These are phyloP conservation scores for Coreoperca whiteheadi DNA, from an alignment of 2,113 vertebrate species.

Conservation along the genomic window DNA sequence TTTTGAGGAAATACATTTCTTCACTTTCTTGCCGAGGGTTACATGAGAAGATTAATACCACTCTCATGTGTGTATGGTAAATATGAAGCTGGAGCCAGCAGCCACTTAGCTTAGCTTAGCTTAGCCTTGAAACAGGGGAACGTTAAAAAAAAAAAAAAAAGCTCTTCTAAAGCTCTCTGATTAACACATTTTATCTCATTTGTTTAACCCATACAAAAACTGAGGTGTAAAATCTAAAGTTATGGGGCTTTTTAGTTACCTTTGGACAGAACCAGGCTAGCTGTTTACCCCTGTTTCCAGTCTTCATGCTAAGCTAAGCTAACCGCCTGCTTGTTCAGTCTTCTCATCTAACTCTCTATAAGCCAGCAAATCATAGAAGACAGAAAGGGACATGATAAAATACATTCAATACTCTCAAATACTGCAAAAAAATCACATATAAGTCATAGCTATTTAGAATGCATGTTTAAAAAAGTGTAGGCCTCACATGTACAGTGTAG, in stretches of 20 bases:
- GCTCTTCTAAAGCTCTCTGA: too few species aligned
- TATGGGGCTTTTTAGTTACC: too few species aligned
- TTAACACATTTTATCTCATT: too few species aligned
- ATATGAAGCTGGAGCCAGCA: background rate
- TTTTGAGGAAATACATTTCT: background rate
- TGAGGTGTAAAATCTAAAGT: too few species aligned
- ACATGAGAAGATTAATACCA: background rate
- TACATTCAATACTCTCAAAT: background rate
- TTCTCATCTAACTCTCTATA: background rate
- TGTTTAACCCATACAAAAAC: too few species aligned
- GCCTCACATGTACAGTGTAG: background rate
- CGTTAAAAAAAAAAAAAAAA: too few species aligned
- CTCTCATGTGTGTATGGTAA: background rate
- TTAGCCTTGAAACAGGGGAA: background rate
- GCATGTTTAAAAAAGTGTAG: background rate
- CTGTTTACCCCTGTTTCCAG: background rate
- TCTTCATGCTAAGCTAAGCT: background rate
- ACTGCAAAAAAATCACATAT: background rate
- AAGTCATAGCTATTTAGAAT: background rate
- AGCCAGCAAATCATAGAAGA: too few species aligned
- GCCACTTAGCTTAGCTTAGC: conserved; percentile 1
- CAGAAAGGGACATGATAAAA: too few species aligned
- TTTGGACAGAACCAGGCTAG: too few species aligned
- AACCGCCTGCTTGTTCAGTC: background rate
- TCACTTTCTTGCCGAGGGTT: background rate